Percentiles rank a stretch among this genome's conserved stretches.
Evolutionary conservation across 2,113 vertebrate species (phyloP).

Genomic region (Ceyx margarethae): DNA sequence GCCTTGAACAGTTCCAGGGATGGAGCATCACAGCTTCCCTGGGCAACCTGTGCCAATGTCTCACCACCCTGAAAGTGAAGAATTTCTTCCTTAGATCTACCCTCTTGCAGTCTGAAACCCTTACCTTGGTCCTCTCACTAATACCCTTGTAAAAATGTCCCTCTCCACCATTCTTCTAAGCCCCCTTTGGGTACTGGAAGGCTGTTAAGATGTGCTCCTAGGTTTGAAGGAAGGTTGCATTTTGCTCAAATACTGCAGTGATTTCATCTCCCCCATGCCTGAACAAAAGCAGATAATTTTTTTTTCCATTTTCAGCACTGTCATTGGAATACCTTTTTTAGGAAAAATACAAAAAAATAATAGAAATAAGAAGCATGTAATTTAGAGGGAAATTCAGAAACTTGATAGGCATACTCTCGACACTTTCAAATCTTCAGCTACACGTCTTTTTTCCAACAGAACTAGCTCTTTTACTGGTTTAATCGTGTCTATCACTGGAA

Average conservation of each 20-base stretch:
- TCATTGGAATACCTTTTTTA: background rate
- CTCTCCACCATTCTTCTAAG: background rate
- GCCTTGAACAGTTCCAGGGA: background rate
- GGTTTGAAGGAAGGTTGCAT: background rate
- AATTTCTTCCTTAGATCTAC: background rate
- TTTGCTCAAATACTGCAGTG: background rate
- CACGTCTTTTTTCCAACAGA: background rate
- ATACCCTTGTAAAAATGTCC: background rate
- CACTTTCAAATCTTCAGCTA: background rate
- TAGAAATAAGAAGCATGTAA: background rate
- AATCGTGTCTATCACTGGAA: conserved; percentile 1
- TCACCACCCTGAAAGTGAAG: background rate
- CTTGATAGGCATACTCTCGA: background rate
- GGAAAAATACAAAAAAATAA: background rate
- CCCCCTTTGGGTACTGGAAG: background rate
- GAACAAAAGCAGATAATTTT: background rate
- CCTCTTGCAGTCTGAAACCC: background rate
- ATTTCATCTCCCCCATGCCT: background rate
- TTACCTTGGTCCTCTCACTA: background rate
- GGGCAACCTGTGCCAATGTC: too few relatives aligned
- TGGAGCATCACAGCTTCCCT: background rate
- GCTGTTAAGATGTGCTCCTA: background rate
- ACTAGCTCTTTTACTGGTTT: background rate
- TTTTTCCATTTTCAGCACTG: background rate
- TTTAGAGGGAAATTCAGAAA: background rate